Base-by-base conservation (phyloP, 2,797 vertebrate species). In the Rallus crepitans region DNA sequence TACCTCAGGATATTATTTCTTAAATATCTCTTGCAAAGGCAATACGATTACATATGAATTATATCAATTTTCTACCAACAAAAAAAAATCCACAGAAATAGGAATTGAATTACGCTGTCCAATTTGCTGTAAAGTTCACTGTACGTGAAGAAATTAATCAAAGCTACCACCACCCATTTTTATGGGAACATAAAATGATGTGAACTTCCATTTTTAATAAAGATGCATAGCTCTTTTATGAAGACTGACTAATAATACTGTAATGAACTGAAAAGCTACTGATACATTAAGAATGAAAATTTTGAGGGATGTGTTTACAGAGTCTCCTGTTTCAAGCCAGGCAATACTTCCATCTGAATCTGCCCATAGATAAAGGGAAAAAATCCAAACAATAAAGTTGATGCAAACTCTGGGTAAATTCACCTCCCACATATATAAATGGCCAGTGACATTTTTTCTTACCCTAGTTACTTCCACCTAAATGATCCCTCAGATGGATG, bases 181-280 rank as follows among this genome's bases (percentile, higher is more conserved):
- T 99, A 99, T 98, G 98, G 98, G 98, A 98, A 98, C 98, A 98
- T 99, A 99, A 99, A 99, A 99, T 98, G 98, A 98, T 98, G 98
- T 99, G 98, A 98, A 98, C 98, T 98, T 99, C 98, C 98, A 98
- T 98, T 98, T 98, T 99, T 99, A 99, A 99, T 99, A 99, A 98
- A 99, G 98, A 98, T 98, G 97, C 98, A 98, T 98, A 97, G 98
- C 98, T 97, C 98, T 98, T 99, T 99, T 99, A 99, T 99, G 98
- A 98, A 99, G 99, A 99, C 98, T 97, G 98, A 98, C 99, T 99
- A 98, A 99, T 99, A 99, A 98, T 98, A 97, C 96, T 96, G 55
- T 98, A 97, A 98, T 98, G 98, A 97, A 97, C 97, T 97, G 97
- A 96, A 97, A 97, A 96, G 90, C 84, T 90, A 95, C 97, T 86